Base-by-base conservation (phyloP, 2,797 vertebrate genomes). In the Danio kyathit region DNA sequence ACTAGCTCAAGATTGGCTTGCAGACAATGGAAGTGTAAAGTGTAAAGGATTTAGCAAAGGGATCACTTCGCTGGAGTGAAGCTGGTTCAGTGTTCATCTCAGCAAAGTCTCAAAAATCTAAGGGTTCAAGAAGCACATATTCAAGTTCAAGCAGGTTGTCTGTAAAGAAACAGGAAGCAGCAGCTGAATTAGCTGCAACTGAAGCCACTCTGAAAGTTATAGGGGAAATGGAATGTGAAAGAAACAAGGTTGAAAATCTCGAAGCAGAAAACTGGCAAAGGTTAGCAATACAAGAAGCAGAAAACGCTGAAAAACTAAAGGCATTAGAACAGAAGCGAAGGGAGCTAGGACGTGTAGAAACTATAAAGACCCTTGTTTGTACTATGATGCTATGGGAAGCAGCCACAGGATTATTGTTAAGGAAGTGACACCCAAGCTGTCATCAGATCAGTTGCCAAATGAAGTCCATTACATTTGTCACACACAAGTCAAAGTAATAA, bases 41-140 rank as follows among this genome's bases (percentile, higher is more conserved):
- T n/a, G 7, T 7, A 7, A 57, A 59, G n/a, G n/a, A n/a, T n/a
- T n/a, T n/a, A n/a, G n/a, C n/a, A n/a, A n/a, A n/a, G 21, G 57
- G 77, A 54, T n/a, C 41, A 48, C 52, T 13, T 51, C 8, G 16
- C 16, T 60, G 74, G 71, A 16, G 1, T 52, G 66, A 84, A 8
- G 52, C 51, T 80, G 41, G 61, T 8, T 86, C 67, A 0, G 76
- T 82, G 21, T 54, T 84, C 4, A 60, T 8, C 56, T 74, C 61
- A 13, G 60, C 72, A 77, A 10, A 54, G 43, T 72, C 56, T 6
- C 14, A 72, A 13, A 40, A 14, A 17, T 61, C 43, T 13, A 19
- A 85, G 16, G 66, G 72, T 44, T 72, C 84, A 81, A 57, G 77
- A 84, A 79, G 82, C 84, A 49, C n/a, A n/a, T n/a, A n/a, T n/a